Evolutionary conservation across 2,888 invertebrate genomes (phyloP), one percentile per base, ranked within the genome.

Genomic region (Pyralis farinalis): DNA sequence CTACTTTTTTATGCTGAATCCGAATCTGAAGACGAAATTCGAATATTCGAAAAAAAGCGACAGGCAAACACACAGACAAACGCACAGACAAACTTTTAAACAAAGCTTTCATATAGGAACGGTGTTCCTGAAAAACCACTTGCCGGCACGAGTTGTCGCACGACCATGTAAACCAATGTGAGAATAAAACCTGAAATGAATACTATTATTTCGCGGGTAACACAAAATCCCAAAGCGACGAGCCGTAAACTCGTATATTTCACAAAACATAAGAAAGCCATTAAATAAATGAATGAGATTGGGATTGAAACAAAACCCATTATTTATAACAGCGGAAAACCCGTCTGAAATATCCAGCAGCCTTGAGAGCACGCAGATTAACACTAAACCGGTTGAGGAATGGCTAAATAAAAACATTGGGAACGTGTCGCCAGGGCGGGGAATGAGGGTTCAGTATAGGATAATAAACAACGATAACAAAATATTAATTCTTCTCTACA

Each of bases 221-320:
- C 30, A 36, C 28, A 37, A 27, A 27, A 22, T n/a, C 30, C 11
- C 12, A 11, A 37, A 37, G 37, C 30, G 21, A 16, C 37, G 33
- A 27, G 28, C 7, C 37, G 28, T 31, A n/a, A 33, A 38, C 38
- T 40, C 42, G 35, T 44, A 43, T 44, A 44, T 42, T 46, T 41
- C 39, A 28, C 43, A 46, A 44, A 46, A 47, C 44, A 46, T 47
- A 50, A 50, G 47, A 50, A 50, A 44, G 37, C 47, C 50, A 50
- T 50, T 50, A 50, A 46, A 50, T 44, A 42, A 47, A 46, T 43
- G 47, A 47, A 45, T 47, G 40, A 27, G 47, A 44, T 34, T 44
- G 29, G 42, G 42, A 44, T 43, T 43, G 44, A 39, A 44, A 42
- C 43, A 38, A 37, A 39, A 35, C 41, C 47, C 50, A 43, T 47